A percentile compares a stretch with the other conserved stretches of the same genome.
Evolutionary conservation across 2,888 invertebrate genomes (phyloP).

Genomic region (Calameuta idolon): DNA sequence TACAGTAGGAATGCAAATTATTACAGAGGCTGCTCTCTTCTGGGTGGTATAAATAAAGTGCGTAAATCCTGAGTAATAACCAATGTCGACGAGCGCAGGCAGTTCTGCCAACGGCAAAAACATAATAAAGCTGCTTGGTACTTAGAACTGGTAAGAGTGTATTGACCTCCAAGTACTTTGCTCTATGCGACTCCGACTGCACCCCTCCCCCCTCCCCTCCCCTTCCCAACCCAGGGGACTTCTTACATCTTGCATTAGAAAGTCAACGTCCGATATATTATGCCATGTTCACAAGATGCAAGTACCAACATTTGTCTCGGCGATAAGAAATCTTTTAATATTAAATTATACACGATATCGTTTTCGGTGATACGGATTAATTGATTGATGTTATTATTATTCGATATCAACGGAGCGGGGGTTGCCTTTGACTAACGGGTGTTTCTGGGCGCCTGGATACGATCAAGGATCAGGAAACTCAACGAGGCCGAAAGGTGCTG

Average conservation of each 20-base stretch:
- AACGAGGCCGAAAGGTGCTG: background rate
- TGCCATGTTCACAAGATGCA: background rate
- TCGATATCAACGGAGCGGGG: background rate
- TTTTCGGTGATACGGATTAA: too few species aligned
- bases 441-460: background rate
- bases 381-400: too few species aligned
- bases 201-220: background rate
- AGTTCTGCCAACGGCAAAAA: conserved; percentile 30
- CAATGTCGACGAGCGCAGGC: background rate
- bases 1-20: background rate
- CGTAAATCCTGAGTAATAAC: background rate
- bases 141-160: conserved; percentile 38
- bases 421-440: background rate
- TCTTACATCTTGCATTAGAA: conserved; percentile 28
- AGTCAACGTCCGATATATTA: conserved; percentile 36
- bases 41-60: background rate
- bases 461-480: background rate
- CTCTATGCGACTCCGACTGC: background rate
- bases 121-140: conserved; percentile 36
- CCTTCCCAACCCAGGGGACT: background rate
- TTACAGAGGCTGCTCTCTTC: background rate
- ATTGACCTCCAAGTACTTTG: conserved; percentile 42
- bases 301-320: background rate
- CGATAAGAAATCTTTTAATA: background rate
- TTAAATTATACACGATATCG: background rate